Conservation (phyloP, 2,888 invertebrate species). For the Pheosia tremula region DNA sequence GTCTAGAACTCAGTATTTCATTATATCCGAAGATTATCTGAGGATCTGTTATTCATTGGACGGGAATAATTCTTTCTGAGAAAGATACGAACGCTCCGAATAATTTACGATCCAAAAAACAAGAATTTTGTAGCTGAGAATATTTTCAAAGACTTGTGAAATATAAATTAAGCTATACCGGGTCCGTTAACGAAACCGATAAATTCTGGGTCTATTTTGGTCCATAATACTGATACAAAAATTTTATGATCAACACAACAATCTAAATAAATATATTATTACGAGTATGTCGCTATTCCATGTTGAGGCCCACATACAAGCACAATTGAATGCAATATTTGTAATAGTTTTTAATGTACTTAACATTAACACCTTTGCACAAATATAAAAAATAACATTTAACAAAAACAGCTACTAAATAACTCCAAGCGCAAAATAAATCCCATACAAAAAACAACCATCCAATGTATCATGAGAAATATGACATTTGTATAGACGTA, state of each 20-base stretch:
- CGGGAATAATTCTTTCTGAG: conserved; percentile 19
- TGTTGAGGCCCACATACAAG: too few species aligned
- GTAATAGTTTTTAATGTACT: too few species aligned
- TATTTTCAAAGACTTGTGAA: conserved; percentile 1
- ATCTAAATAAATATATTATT: too few species aligned
- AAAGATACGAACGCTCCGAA: conserved; percentile 5
- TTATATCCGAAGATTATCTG: conserved; percentile 20
- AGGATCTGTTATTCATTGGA: conserved; percentile 24
- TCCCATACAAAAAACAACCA: not conserved
- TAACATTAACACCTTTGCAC: too few species aligned
- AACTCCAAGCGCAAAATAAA: not conserved
- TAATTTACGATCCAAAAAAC: conserved; percentile 4
- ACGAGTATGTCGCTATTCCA: too few species aligned
- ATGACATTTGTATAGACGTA: not conserved
- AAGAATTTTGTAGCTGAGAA: not conserved
- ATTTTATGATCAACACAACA: too few species aligned
- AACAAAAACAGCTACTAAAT: too few species aligned
- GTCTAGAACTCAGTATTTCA: conserved; percentile 18
- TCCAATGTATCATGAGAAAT: not conserved
- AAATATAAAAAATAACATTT: too few species aligned
- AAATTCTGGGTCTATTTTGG: not conserved
- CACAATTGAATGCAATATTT: too few species aligned
- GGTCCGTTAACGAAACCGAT: not conserved
- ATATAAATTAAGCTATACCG: conserved; percentile 3
- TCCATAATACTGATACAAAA: not conserved